These are phyloP conservation scores for Parazoanthus atlanticus DNA, from an alignment of 92 coral and sea anemone species.

Conservation along the genomic window DNA sequence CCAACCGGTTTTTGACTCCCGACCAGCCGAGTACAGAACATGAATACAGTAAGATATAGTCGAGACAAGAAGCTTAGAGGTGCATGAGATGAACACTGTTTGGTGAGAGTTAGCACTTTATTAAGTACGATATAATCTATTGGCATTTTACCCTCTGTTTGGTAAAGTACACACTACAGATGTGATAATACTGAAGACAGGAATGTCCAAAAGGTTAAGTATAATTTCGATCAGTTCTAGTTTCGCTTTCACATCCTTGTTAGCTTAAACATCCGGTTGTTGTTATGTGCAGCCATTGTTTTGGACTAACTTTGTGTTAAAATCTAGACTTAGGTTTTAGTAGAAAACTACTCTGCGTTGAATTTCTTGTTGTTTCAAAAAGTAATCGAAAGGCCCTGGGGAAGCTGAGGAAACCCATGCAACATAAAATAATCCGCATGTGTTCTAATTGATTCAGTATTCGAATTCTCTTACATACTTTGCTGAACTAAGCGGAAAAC, in stretches of 20 bases:
- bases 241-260: conserved; percentile 3
- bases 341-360: too few species aligned
- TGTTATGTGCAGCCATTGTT: background rate
- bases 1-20: background rate
- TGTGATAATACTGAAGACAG: conserved; percentile 16
- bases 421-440: too few species aligned
- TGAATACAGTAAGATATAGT: background rate
- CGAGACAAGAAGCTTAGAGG: background rate
- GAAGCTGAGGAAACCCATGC: too few species aligned
- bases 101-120: too few species aligned
- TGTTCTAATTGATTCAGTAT: too few species aligned
- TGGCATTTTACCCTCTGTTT: background rate
- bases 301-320: background rate
- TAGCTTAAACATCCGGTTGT: background rate
- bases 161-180: conserved; percentile 18
- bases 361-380: too few species aligned
- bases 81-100: too few species aligned
- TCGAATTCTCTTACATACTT: too few species aligned
- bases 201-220: background rate
- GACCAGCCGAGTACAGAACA: background rate
- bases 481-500: too few species aligned
- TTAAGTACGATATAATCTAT: too few species aligned
- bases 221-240: background rate
- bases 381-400: too few species aligned
- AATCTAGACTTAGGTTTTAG: too few species aligned